Percentiles rank a stretch among this genome's conserved stretches.
These are phyloP conservation scores for Pseudomugil gertrudae DNA, from an alignment of 2,797 vertebrate species.

Conservation along the genomic window DNA sequence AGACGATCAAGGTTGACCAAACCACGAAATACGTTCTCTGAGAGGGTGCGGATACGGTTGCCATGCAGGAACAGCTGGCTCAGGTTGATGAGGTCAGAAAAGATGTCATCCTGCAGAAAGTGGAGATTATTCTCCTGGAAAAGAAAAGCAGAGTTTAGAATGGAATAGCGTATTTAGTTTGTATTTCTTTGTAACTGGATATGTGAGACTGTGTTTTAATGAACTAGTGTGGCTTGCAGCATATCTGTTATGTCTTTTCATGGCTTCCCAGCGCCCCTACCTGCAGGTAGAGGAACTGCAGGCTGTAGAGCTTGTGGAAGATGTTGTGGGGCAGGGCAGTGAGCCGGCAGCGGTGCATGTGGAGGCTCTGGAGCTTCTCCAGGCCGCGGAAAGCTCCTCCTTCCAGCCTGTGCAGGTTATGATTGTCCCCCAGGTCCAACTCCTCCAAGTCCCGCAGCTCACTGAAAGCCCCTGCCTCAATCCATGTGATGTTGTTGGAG, in stretches of 20 bases:
- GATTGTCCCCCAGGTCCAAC: conserved; percentile 96
- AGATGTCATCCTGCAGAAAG: conserved; percentile 95
- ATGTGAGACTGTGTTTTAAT: conserved; percentile 23
- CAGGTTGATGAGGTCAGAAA: conserved; percentile 94
- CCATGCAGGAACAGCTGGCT: conserved; percentile 96
- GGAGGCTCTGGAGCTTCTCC: conserved; percentile 93
- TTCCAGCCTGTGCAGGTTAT: conserved; percentile 89
- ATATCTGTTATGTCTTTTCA: not conserved
- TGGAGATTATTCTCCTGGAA: conserved; percentile 94
- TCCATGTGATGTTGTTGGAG: conserved; percentile 96
- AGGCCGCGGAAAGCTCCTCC: conserved; percentile 94
- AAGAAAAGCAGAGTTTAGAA: conserved; percentile 53
- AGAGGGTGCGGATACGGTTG: conserved; percentile 92
- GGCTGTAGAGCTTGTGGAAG: conserved; percentile 94
- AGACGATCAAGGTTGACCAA: conserved; percentile 93
- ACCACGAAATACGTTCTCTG: conserved; percentile 92
- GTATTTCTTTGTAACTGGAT: conserved; percentile 9
- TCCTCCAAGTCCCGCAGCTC: conserved; percentile 96
- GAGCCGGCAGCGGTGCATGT: conserved; percentile 94
- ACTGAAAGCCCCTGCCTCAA: conserved; percentile 93
- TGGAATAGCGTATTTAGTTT: conserved; percentile 2
- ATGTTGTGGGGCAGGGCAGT: conserved; percentile 90
- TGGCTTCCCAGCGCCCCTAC: conserved; percentile 56
- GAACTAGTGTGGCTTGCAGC: conserved; percentile 28
- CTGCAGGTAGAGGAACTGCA: conserved; percentile 97